Conservation (phyloP, 2,113 vertebrate genomes). For the Alexandromys fortis region DNA sequence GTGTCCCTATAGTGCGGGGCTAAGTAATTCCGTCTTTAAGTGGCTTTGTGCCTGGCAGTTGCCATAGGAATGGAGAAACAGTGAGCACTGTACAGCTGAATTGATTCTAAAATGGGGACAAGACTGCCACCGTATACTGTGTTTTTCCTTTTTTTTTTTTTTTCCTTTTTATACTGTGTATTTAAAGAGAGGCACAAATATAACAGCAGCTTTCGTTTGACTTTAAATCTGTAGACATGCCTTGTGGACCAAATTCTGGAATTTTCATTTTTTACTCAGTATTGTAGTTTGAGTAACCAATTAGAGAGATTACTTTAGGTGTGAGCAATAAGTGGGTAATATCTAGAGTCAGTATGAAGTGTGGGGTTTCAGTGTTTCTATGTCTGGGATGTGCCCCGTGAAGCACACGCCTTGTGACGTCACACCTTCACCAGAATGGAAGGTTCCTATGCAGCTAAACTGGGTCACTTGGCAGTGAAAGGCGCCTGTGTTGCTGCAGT, state of each 20-base stretch:
- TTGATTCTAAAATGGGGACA: neutral
- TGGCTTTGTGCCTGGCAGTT: neutral
- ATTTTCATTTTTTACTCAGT: neutral
- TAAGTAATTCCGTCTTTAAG: neutral
- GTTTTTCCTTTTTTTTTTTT: too few species aligned
- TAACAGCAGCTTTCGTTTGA: neutral
- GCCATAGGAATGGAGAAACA: neutral
- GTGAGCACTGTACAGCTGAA: neutral
- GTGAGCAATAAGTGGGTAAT: neutral
- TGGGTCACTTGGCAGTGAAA: conserved; percentile 67
- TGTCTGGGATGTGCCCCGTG: neutral
- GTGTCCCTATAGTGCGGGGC: too few species aligned
- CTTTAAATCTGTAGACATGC: neutral
- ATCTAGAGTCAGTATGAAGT: neutral
- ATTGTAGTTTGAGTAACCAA: neutral
- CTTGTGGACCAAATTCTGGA: conserved; percentile 5
- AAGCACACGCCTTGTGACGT: neutral
- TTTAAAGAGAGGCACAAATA: neutral
- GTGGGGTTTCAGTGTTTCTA: neutral
- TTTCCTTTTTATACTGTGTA: neutral
- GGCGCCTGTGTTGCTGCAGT: conserved; percentile 16
- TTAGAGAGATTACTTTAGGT: neutral
- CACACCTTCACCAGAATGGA: neutral
- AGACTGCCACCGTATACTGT: too few species aligned
- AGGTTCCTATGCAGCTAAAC: conserved; percentile 19